Evolutionary conservation across 2,797 vertebrate species (phyloP), one percentile per base, ranked within the genome.

Genomic region (Schizopygopsis pylzovi): DNA sequence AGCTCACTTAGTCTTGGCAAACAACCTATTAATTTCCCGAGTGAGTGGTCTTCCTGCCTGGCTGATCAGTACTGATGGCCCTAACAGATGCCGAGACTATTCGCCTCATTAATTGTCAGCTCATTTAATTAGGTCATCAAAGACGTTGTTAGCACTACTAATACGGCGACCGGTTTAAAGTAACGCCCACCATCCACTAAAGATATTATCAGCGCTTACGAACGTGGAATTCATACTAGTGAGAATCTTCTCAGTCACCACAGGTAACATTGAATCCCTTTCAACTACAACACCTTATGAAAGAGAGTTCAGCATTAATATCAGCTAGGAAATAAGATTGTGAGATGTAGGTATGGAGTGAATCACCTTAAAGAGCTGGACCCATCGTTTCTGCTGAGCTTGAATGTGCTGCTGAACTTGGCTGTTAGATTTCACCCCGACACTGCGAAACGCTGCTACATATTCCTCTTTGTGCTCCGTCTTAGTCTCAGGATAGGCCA

Each of bases 401-500:
- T 98, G 98, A 86, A 99, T 97, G 20, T 97, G 96, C 0, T 95
- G 96, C 81, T 99, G 97, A 90, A 98, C 96, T 83, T 96, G 96
- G 0, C 94, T 92, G 90, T 96, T 98, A 1, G 97, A 97, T 70
- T 96, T 97, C 18, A 97, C 97, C 0, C 98, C 98, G 0, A 99
- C 95, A 52, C 98, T 99, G 86, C 95, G 96, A 88, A 99, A 98
- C 0, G 98, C 98, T 0, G 95, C 96, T 86, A 97, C 93, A 68
- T 99, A 99, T 85, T 98, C 98, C 89, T 98, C 97, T 0, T 97
- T 96, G 88, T 99, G 97, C 89, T 98, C 98, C 0, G 97, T 96
- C 84, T 97, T 98, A n/a, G 98, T 98, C 91, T 99, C 97, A 0
- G 98, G 98, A 86, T 99, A 97, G 43, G 98, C 98, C 93, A 99